Base-by-base conservation (phyloP, 2,797 vertebrate genomes). In the Orestias chungarensis region DNA sequence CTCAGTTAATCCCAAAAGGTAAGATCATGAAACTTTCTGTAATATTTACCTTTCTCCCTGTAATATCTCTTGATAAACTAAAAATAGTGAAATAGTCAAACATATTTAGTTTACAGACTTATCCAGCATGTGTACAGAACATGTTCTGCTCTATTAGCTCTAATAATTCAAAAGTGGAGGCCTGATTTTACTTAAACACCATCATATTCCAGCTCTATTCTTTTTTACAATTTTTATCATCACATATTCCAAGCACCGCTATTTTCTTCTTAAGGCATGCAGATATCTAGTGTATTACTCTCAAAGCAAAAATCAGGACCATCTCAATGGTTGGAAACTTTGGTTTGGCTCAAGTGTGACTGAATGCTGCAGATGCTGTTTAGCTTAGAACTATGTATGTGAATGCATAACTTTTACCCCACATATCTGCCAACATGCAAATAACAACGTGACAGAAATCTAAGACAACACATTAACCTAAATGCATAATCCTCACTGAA, bases 1-100 rank as follows among this genome's bases (percentile, higher is more conserved):
- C 73, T 78, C 64, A 66, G 69, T 66, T 71, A 73, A 42, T n/a
- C 33, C 31, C 12, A 27, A 31, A 55, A 76, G 25, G 52, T 38
- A 42, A 64, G 68, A 57, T 66, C n/a, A 59, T 43, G n/a, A 68
- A 66, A 59, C 33, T 25, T n/a, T n/a, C n/a, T n/a, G 65, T n/a
- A 44, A 70, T 67, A 33, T 79, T 78, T 52, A 55, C 38, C 50
- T 8, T 78, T 11, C 7, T 67, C 25, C 11, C 23, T 43, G 20
- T 40, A 47, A 69, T 38, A 74, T 10, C 0, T 40, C 10, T 8
- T 38, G 14, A 50, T 47, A 52, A 70, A 64, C 23, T 65, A 55
- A 14, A 14, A 59, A n/a, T n/a, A 3, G 0, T 47, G 23, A 47
- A 23, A 25, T 8, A 10, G 29, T 55, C 62, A 49, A 38, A 68